A percentile compares a stretch with the other conserved stretches of the same genome.
These are phyloP conservation scores for Hipposideros armiger DNA, from an alignment of 2,113 vertebrate genomes.

Conservation along the genomic window DNA sequence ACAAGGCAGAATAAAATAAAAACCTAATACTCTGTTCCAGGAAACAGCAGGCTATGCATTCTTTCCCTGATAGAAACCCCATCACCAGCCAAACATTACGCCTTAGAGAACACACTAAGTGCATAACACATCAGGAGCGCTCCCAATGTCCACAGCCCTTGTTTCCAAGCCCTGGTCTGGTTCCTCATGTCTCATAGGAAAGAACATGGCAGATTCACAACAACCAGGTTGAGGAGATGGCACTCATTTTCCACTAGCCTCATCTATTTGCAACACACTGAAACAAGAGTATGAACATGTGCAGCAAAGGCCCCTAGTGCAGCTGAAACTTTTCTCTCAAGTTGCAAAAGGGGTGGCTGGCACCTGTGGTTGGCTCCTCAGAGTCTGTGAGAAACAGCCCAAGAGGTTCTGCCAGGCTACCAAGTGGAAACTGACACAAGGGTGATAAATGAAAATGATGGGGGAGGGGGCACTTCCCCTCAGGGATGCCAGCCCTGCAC, in stretches of 20 bases:
- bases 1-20: neutral
- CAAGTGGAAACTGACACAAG: neutral
- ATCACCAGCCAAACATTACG: neutral
- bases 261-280: neutral
- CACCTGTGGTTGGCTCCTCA: neutral
- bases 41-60: neutral
- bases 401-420: neutral
- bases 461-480: neutral
- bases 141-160: neutral
- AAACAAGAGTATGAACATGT: fast-evolving
- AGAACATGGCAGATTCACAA: neutral
- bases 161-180: neutral
- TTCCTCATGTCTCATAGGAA: neutral
- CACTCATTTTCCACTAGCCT: neutral
- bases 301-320: neutral
- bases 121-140: neutral
- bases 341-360: neutral
- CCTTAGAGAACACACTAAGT: neutral
- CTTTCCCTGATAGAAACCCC: neutral
- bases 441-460: neutral
- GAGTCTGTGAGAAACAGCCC: neutral
- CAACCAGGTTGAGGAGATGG: fast-evolving
- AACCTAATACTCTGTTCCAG: fast-evolving
- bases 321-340: neutral
- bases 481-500: neutral